Conservation (phyloP, 2,113 vertebrate species). For the Bubo scandiacus region DNA sequence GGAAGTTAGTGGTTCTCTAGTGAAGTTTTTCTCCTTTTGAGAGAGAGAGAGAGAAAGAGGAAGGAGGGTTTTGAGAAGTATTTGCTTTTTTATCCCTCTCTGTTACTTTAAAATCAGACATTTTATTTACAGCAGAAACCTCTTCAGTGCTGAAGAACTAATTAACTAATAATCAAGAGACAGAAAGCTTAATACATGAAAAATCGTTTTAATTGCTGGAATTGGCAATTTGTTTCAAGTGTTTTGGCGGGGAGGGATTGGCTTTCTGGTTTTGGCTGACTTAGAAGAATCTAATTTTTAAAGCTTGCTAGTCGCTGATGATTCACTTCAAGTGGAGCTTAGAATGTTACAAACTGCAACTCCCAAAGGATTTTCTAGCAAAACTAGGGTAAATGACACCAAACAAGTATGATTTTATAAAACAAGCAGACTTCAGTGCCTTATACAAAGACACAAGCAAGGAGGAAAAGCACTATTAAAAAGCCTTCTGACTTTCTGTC, state of each 20-base stretch:
- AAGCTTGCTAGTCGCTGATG: not conserved
- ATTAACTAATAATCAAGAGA: conserved; percentile 20
- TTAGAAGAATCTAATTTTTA: conserved; percentile 8
- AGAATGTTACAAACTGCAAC: not conserved
- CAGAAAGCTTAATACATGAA: conserved; percentile 16
- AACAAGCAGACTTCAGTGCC: not conserved
- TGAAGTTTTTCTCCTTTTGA: not conserved
- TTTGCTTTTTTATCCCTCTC: not conserved
- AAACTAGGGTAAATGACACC: not conserved
- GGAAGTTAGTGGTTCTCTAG: not conserved
- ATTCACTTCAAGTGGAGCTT: not conserved
- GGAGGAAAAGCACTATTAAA: not conserved
- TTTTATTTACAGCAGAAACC: conserved; percentile 5
- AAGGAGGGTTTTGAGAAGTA: not conserved
- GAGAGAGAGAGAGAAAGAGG: not conserved
- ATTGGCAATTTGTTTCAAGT: conserved; percentile 37
- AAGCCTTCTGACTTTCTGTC: not conserved
- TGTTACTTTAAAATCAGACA: conserved; percentile 11
- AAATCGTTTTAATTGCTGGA: conserved; percentile 10
- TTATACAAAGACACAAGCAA: conserved; percentile 2
- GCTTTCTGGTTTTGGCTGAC: not conserved
- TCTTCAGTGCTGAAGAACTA: conserved; percentile 29
- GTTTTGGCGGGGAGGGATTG: conserved; percentile 13
- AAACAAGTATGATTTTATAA: not conserved
- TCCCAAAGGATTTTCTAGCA: not conserved